Conservation (phyloP, 2,888 invertebrate species). For the Philopedon plagiatum region DNA sequence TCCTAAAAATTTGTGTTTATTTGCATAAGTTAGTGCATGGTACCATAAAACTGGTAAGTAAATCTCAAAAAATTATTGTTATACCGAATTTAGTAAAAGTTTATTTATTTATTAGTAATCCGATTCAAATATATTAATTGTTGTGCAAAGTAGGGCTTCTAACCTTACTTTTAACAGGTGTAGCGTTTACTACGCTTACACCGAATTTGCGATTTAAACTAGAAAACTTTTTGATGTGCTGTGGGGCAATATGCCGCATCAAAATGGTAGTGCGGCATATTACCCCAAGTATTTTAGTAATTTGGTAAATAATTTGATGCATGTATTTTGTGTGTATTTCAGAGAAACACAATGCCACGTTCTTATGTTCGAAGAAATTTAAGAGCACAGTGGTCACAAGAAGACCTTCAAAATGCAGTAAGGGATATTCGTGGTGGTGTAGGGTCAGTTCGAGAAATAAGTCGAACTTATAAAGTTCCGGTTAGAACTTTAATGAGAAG, state of each 20-base stretch:
- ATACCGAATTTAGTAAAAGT: too few species aligned
- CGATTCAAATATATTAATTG: neutral
- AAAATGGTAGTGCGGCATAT: neutral
- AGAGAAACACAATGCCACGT: too few species aligned
- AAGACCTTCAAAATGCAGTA: conserved; percentile 11
- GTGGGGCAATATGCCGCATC: too few species aligned
- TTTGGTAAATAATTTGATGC: neutral
- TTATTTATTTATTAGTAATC: too few species aligned
- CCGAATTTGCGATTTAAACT: neutral
- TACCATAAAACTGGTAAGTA: too few species aligned
- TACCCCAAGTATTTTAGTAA: neutral
- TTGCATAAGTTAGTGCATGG: too few species aligned
- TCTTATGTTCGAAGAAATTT: neutral
- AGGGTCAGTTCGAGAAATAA: conserved; percentile 39
- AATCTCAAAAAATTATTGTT: too few species aligned
- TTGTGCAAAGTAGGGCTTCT: neutral
- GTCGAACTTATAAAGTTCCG: conserved; percentile 39
- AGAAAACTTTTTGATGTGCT: neutral
- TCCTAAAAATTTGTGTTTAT: too few species aligned
- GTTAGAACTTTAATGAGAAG: conserved; percentile 47
- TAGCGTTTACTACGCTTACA: neutral
- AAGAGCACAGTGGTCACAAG: conserved; percentile 13
- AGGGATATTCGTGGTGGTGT: conserved; percentile 27
- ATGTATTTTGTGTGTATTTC: too few species aligned
- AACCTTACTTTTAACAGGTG: neutral